These are phyloP conservation scores for Podarcis cretensis DNA, from an alignment of 2,113 vertebrate species.

Conservation along the genomic window DNA sequence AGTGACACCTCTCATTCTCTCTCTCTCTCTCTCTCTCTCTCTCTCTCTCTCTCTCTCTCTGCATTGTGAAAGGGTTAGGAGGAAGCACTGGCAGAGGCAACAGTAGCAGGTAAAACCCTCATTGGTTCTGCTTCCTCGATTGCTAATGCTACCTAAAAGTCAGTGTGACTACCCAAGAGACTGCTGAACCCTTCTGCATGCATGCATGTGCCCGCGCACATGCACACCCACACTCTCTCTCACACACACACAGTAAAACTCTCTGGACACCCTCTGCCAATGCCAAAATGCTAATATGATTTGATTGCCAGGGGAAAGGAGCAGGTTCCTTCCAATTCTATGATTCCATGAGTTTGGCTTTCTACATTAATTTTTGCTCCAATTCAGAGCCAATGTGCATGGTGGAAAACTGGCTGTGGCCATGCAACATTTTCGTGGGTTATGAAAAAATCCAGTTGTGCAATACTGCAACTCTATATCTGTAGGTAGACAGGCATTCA, in stretches of 20 bases:
- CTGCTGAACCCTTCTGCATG: too few species aligned
- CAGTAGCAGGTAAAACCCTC: too few species aligned
- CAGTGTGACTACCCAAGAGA: too few species aligned
- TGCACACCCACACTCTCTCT: too few species aligned
- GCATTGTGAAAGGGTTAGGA: background rate
- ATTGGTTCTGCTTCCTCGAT: background rate
- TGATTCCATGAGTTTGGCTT: too few species aligned
- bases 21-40: background rate
- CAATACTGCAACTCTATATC: background rate
- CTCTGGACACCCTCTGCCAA: background rate
- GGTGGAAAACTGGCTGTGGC: background rate
- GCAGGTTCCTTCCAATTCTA: too few species aligned
- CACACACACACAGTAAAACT: background rate
- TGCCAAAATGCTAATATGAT: background rate
- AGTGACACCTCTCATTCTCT: background rate
- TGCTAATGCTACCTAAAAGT: background rate
- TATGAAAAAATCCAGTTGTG: background rate
- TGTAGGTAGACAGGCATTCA: background rate
- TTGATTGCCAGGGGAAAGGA: background rate
- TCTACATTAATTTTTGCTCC: background rate
- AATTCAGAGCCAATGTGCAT: background rate
- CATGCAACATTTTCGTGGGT: background rate
- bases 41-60: background rate
- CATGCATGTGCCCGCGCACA: too few species aligned
- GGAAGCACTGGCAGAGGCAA: background rate